Evolutionary conservation across 2,113 vertebrate genomes (phyloP).

Genomic region (Otis tarda): DNA sequence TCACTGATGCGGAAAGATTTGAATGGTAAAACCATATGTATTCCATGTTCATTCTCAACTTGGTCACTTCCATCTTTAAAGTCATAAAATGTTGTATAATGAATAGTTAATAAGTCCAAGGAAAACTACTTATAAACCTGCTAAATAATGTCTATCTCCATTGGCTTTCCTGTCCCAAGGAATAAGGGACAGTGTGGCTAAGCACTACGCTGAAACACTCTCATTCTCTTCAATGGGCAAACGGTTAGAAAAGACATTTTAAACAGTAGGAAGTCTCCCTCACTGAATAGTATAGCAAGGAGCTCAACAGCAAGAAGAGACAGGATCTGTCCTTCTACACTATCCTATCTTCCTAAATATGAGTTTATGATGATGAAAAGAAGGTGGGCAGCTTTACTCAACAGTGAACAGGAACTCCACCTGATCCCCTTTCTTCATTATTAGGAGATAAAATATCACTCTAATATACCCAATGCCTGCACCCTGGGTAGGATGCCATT

Average conservation of each 20-base stretch:
- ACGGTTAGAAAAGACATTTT: background rate
- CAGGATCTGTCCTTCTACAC: background rate
- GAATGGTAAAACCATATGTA: background rate
- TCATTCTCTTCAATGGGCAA: background rate
- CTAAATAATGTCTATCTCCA: background rate
- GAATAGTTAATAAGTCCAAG: background rate
- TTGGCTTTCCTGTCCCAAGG: background rate
- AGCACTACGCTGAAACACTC: background rate
- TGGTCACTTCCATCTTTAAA: background rate
- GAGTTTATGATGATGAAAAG: background rate
- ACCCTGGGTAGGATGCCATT: background rate
- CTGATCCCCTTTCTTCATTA: background rate
- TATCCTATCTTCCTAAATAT: background rate
- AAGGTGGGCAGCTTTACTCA: background rate
- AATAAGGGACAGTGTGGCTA: background rate
- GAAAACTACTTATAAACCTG: background rate
- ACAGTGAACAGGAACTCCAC: background rate
- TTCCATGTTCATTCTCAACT: background rate
- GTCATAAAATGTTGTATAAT: background rate
- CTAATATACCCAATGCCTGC: background rate
- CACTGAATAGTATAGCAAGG: background rate
- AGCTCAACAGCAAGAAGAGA: background rate
- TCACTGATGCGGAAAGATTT: background rate
- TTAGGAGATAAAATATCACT: background rate
- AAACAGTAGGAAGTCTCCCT: background rate